Base-by-base conservation (phyloP, 2,888 invertebrate species). In the Candidula unifasciata region DNA sequence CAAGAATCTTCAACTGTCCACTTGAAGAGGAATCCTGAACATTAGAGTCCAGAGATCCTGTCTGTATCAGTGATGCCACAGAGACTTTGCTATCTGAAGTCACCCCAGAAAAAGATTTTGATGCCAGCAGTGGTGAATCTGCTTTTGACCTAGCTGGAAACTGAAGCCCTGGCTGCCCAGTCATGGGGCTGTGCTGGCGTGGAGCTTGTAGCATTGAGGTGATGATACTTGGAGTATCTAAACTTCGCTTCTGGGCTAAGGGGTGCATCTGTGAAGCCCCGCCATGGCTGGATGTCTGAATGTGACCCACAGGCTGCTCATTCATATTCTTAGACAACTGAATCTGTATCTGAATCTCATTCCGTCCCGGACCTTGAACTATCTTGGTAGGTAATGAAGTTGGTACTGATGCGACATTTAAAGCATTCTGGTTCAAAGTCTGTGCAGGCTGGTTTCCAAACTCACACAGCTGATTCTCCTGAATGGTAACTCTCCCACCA, bases 141-240 rank as follows among this genome's bases (percentile, higher is more conserved):
- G 80, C 21, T 54, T 77, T 85, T 73, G 77, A 60, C 21, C 54
- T 37, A 18, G 73, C n/a, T 30, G 85, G 77, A 52, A 85, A 82
- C 80, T 87, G 85, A 0, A 85, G 80, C 0, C 82, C 82, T 0
- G 87, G 85, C 80, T 87, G 87, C 24, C 87, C 84, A 54, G 84
- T 86, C 83, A 83, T 80, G 21, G 78, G 73, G 57, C 71, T 69
- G 3, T n/a, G 52, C 73, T 84, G 82, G 21, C 74, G 69, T 16
- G 82, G 83, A 18, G 83, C 81, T 66, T 86, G 81, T 30, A 81
- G 81, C 60, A 83, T 83, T 8, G 86, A 79, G 37, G 77, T 82
- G 16, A 81, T 82, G 54, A 86, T 86, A 96, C 96, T 84, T 30
- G 82, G 54, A 69, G 79, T 66, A 8, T 68, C 66, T 21, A 37